Evolutionary conservation across 2,113 vertebrate species (phyloP).

Genomic region (Osmerus eperlanus): DNA sequence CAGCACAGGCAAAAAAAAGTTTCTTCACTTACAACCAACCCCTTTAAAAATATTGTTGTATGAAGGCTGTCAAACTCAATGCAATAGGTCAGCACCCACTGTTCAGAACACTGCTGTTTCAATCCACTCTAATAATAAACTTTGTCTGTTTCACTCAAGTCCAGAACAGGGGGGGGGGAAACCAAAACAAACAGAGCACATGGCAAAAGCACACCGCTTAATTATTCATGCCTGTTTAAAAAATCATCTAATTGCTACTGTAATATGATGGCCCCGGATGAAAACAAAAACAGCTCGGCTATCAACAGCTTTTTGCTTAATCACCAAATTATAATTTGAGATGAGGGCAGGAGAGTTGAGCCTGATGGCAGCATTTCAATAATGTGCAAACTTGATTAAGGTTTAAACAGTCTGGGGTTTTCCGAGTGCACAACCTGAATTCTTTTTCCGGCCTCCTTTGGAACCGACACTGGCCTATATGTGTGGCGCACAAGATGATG

Average conservation of each 20-base stretch:
- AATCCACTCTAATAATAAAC: slow-evolving; percentile 60
- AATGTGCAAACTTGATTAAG: slow-evolving; percentile 7
- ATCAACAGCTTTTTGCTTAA: slow-evolving; percentile 34
- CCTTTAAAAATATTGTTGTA: slow-evolving; percentile 53
- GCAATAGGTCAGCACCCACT: slow-evolving; percentile 38
- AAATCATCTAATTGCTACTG: slow-evolving; percentile 45
- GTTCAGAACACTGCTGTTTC: slow-evolving; percentile 53
- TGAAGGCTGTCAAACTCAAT: slow-evolving; percentile 70
- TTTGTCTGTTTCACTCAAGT: slow-evolving; percentile 42
- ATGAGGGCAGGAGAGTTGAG: slow-evolving; percentile 20
- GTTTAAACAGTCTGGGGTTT: neutral
- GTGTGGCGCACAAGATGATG: no score
- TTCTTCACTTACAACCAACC: slow-evolving; percentile 38
- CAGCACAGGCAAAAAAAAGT: slow-evolving; percentile 66
- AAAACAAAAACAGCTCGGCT: slow-evolving; percentile 38
- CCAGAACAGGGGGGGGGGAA: slow-evolving; percentile 19
- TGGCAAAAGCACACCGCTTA: slow-evolving; percentile 48
- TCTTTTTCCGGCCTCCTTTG: slow-evolving; percentile 52
- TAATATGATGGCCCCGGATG: slow-evolving; percentile 38
- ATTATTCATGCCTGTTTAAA: slow-evolving; percentile 52
- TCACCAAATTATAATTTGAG: slow-evolving; percentile 33
- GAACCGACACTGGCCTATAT: no score
- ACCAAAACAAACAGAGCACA: slow-evolving; percentile 24
- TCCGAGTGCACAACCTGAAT: slow-evolving; percentile 17
- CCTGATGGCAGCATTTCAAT: slow-evolving; percentile 10